phyloP scores from a whole-genome alignment of 2,797 vertebrate genomes.

The Anabas testudineus region DNA sequence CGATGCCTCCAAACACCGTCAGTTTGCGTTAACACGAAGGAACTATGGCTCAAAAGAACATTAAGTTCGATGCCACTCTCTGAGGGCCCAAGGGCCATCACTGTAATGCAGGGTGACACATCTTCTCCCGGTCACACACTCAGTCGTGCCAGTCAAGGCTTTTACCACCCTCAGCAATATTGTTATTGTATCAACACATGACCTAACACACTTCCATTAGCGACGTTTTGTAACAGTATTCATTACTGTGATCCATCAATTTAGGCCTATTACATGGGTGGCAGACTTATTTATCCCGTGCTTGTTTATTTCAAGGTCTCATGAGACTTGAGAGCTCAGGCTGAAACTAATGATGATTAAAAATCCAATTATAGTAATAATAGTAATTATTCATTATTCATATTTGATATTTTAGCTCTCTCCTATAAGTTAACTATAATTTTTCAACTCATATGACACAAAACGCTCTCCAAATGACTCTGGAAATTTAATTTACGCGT shows the following conservation, averaged over 20 bases:
- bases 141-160: slow-evolving; percentile 28
- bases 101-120: slow-evolving; percentile 67
- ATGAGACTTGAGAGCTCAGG: slow-evolving; percentile 41
- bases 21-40: slow-evolving; percentile 63
- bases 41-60: slow-evolving; percentile 66
- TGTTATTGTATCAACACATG: slow-evolving; percentile 42
- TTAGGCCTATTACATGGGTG: slow-evolving; percentile 54
- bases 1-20: slow-evolving; percentile 52
- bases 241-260: slow-evolving; percentile 59
- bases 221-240: slow-evolving; percentile 51
- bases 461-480: not conserved
- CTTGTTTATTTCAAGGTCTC: slow-evolving; percentile 53
- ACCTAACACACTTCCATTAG: slow-evolving; percentile 61
- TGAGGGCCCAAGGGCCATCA: slow-evolving; percentile 59
- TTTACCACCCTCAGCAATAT: slow-evolving; percentile 31
- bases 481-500: not conserved
- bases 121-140: slow-evolving; percentile 42
- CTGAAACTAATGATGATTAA: slow-evolving; percentile 47
- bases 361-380: slow-evolving; percentile 36
- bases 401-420: slow-evolving; percentile 6
- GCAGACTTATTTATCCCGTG: slow-evolving; percentile 57
- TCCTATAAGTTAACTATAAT: slow-evolving; percentile 11
- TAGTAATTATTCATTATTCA: slow-evolving; percentile 21
- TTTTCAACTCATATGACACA: not conserved
- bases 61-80: slow-evolving; percentile 62